These are phyloP conservation scores for Sus scrofa DNA, from an alignment of 2,113 vertebrate species.

Conservation along the genomic window T2T-Sscrofa CM000819.6:594001-594500, in stretches of 20 bases:
- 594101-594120: neutral
- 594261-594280: rapidly evolving
- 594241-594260: rapidly evolving
- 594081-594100: rapidly evolving
- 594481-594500: conserved; percentile 95
- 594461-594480: conserved; percentile 95
- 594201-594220: rapidly evolving
- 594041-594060: too few relatives aligned
- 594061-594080: neutral
- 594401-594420: rapidly evolving
- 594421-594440: neutral
- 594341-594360: neutral
- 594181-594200: neutral
- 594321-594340: rapidly evolving
- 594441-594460: conserved; percentile 88
- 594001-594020: rapidly evolving
- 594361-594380: neutral
- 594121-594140: rapidly evolving
- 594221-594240: rapidly evolving
- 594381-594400: neutral
- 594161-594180: neutral
- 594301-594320: neutral
- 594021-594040: rapidly evolving
- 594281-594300: neutral
- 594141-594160: rapidly evolving